phyloP scores from a whole-genome alignment of 37 sponge, comb jelly and placozoan species.

The Cliona cf. orientalis region DNA sequence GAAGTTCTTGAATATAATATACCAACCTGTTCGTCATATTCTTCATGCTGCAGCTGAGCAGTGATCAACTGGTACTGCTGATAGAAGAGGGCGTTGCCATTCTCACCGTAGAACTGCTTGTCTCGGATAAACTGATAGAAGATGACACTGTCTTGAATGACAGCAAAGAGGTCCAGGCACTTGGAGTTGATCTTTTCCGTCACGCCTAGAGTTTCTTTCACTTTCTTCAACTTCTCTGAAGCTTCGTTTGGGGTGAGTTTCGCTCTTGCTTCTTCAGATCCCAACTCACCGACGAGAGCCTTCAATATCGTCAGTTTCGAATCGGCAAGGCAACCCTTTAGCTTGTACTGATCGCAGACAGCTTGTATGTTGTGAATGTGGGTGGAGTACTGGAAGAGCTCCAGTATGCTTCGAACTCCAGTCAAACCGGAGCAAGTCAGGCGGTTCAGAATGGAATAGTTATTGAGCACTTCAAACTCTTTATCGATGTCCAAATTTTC shows the following conservation, averaged over 20 bases:
- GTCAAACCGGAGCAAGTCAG: conserved; percentile 2
- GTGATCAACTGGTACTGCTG: conserved; percentile 86
- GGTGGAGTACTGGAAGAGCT: conserved; percentile 62
- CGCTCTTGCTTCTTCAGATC: conserved; percentile 4
- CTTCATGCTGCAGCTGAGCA: conserved; percentile 78
- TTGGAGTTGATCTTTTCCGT: background rate
- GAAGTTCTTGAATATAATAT: too few species aligned
- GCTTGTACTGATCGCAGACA: conserved; percentile 64
- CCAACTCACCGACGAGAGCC: conserved; percentile 5
- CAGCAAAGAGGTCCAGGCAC: conserved; percentile 53
- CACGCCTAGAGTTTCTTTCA: conserved; percentile 38
- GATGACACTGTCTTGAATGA: conserved; percentile 46
- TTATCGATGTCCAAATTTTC: conserved; percentile 39
- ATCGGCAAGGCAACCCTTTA: conserved; percentile 43
- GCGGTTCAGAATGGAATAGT: background rate
- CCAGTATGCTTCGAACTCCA: conserved; percentile 49
- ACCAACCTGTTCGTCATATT: conserved; percentile 84
- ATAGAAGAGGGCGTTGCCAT: conserved; percentile 52
- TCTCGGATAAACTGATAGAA: conserved; percentile 62
- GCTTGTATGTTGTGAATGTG: conserved; percentile 50
- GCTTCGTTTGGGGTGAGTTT: conserved; percentile 50
- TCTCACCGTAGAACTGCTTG: conserved; percentile 55
- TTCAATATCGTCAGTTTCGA: conserved; percentile 5
- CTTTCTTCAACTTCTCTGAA: conserved; percentile 8
- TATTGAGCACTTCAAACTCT: conserved; percentile 27